A percentile compares a stretch with the other conserved stretches of the same genome.
phyloP scores from a whole-genome alignment of 2,113 vertebrate genomes.

The Herpetotheres cachinnans region DNA sequence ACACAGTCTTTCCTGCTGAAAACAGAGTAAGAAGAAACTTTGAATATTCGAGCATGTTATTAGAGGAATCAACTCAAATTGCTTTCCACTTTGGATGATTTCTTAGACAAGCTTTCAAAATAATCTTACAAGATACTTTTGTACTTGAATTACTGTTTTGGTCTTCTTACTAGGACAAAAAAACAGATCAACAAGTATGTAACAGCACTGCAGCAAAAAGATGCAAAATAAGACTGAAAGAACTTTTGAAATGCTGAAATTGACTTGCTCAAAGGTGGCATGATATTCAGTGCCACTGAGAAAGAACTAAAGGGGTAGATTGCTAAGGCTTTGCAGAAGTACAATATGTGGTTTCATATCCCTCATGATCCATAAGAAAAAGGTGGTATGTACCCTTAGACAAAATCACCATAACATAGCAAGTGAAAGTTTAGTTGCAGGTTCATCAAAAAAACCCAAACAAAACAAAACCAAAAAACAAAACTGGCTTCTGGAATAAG shows the following conservation, averaged over 20 bases:
- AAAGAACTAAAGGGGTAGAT: neutral
- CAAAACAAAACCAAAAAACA: neutral
- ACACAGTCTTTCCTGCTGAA: neutral
- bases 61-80: neutral
- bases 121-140: neutral
- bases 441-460: neutral
- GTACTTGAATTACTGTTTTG: neutral
- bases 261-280: neutral
- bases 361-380: neutral
- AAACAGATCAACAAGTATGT: neutral
- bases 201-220: neutral
- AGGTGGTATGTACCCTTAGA: neutral
- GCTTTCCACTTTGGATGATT: neutral
- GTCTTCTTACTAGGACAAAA: neutral
- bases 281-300: neutral
- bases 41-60: neutral
- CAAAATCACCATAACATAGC: neutral
- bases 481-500: neutral
- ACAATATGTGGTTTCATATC: neutral
- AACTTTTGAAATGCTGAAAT: neutral
- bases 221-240: neutral
- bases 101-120: neutral
- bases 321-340: neutral
- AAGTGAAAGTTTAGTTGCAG: neutral
- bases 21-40: neutral